Evolutionary conservation across 1,140 invertebrate species (phyloP).

Genomic region (Ridgeia piscesae): DNA sequence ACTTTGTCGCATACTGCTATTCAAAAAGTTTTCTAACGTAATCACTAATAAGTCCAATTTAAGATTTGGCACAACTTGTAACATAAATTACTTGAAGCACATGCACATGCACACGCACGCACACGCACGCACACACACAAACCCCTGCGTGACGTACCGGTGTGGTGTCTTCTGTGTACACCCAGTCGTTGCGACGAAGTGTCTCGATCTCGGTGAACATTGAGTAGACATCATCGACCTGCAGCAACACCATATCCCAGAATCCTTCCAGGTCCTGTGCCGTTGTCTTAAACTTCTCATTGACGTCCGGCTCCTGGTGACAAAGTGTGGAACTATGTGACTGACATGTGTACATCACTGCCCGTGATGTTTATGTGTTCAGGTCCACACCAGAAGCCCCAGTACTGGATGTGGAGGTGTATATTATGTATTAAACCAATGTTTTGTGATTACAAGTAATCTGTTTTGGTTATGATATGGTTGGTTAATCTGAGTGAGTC

Average conservation of each 20-base stretch:
- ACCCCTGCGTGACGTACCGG: background rate
- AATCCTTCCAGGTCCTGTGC: conserved; percentile 88
- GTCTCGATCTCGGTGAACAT: conserved; percentile 76
- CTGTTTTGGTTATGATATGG: too few relatives aligned
- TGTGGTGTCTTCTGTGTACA: conserved; percentile 40
- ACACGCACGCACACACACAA: too few relatives aligned
- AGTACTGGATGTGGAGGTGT: too few relatives aligned
- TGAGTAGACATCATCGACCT: conserved; percentile 78
- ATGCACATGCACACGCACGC: too few relatives aligned
- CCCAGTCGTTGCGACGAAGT: conserved; percentile 74
- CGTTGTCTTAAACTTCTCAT: conserved; percentile 84
- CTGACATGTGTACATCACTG: background rate
- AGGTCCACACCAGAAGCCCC: background rate
- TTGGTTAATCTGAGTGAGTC: too few relatives aligned
- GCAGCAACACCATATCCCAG: conserved; percentile 95
- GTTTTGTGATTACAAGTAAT: too few relatives aligned
- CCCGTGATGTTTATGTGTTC: conserved; percentile 2
- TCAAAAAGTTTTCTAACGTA: too few relatives aligned
- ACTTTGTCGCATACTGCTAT: too few relatives aligned
- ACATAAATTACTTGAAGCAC: too few relatives aligned
- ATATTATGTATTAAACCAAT: too few relatives aligned
- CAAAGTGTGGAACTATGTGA: background rate
- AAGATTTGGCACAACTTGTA: too few relatives aligned
- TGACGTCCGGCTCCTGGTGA: conserved; percentile 66
- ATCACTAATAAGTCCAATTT: too few relatives aligned